Evolutionary conservation across 2,888 invertebrate genomes (phyloP), one percentile per base, ranked within the genome.

Genomic region (Folsomia candida): DNA sequence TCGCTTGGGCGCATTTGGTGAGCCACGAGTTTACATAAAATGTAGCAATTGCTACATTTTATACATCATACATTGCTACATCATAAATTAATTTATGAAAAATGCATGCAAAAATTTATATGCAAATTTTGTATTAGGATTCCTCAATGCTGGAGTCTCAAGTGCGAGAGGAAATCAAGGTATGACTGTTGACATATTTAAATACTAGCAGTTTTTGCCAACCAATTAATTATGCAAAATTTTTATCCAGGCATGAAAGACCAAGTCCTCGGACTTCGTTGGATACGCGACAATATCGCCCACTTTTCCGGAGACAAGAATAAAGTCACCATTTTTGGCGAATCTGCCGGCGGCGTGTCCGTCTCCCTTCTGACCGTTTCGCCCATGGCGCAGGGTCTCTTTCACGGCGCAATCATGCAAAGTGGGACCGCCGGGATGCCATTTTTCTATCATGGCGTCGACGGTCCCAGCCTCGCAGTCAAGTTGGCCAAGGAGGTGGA

Each of bases 51-150:
- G 70, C 75, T 1, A 67, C 69, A 20, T n/a, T n/a, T n/a, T n/a
- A 71, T 76, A 0, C 75, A 75, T 29, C 75, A 75, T 28, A 63
- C 75, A 18, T 57, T 76, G 0, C 75, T 74, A 20, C 51, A n/a
- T n/a, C n/a, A n/a, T n/a, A n/a, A n/a, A n/a, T n/a, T n/a, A n/a
- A n/a, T n/a, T n/a, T n/a, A n/a, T n/a, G n/a, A n/a, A n/a, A n/a
- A n/a, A n/a, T n/a, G n/a, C n/a, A n/a, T n/a, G n/a, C n/a, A n/a
- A n/a, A n/a, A n/a, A n/a, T n/a, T n/a, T n/a, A n/a, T n/a, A n/a
- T n/a, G n/a, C n/a, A n/a, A n/a, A n/a, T n/a, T n/a, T n/a, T n/a
- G n/a, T n/a, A n/a, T n/a, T 37, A 37, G 37, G 37, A 14, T 72
- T 67, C 51, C 26, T 72, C 3, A 63, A 66, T 58, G 65, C 62